Conservation (phyloP, 2,888 invertebrate genomes). For the Sinotaia quadrata region DNA sequence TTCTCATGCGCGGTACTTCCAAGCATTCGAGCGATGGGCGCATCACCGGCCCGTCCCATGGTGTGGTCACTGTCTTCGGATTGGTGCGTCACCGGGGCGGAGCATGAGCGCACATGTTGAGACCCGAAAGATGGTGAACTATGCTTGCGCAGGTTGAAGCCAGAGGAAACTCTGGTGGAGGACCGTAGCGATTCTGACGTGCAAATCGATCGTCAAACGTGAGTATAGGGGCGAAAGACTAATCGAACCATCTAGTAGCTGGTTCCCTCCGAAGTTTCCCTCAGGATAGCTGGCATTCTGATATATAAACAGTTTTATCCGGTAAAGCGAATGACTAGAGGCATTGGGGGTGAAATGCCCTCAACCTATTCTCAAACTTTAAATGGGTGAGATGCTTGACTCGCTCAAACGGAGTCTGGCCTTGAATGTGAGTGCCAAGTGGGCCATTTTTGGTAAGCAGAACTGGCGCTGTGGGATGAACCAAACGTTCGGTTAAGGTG, state of each 20-base stretch:
- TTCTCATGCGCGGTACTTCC: no score
- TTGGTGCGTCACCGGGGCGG: conserved; percentile 17
- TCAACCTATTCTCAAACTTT: conserved; percentile 78
- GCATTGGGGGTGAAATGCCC: conserved; percentile 79
- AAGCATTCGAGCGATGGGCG: no score
- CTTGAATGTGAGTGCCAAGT: conserved; percentile 73
- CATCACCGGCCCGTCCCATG: conserved; percentile 14
- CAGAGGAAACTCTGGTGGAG: conserved; percentile 27
- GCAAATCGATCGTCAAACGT: conserved; percentile 13
- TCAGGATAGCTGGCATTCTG: conserved; percentile 76
- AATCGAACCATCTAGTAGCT: conserved; percentile 75
- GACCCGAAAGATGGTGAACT: conserved; percentile 23
- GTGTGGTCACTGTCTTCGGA: no score
- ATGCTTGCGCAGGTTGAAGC: conserved; percentile 19
- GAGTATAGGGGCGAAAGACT: conserved; percentile 25
- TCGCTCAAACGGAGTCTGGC: conserved; percentile 77
- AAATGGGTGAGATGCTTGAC: conserved; percentile 81
- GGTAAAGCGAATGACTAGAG: conserved; percentile 79
- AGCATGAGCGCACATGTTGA: conserved; percentile 18
- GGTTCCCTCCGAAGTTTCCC: conserved; percentile 84
- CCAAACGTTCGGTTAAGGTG: conserved; percentile 81
- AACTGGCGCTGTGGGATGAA: conserved; percentile 87
- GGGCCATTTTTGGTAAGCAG: conserved; percentile 85
- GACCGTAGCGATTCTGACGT: conserved; percentile 18
- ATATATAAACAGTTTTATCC: conserved; percentile 20